Evolutionary conservation across 2,113 vertebrate species (phyloP).

Genomic region (Zosterops pallidus): DNA sequence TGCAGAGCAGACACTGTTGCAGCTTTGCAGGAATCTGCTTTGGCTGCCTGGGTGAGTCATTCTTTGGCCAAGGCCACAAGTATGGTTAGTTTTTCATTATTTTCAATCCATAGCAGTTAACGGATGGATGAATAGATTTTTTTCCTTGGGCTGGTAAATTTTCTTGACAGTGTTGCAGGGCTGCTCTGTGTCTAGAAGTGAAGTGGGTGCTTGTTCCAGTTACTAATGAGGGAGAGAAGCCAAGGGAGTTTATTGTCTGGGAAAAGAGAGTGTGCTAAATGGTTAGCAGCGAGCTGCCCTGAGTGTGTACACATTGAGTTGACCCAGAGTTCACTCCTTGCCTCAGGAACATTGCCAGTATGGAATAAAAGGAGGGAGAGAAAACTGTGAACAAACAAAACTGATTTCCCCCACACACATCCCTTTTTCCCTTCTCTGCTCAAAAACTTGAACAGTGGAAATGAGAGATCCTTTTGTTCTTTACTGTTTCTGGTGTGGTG

Average conservation of each 20-base stretch:
- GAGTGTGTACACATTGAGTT: conserved; percentile 24
- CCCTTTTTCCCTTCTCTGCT: neutral
- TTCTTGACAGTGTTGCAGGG: conserved; percentile 41
- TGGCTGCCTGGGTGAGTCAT: conserved; percentile 41
- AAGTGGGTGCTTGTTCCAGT: conserved; percentile 51
- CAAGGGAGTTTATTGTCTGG: conserved; percentile 8
- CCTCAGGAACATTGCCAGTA: neutral
- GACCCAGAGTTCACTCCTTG: neutral
- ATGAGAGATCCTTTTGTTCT: neutral
- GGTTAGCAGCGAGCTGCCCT: neutral
- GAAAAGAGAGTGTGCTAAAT: neutral
- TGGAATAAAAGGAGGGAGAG: conserved; percentile 3
- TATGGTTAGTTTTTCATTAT: conserved; percentile 28
- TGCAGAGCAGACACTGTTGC: neutral
- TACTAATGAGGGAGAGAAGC: conserved; percentile 37
- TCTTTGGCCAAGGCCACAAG: neutral
- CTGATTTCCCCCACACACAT: accelerated
- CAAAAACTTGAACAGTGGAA: neutral
- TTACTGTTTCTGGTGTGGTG: neutral
- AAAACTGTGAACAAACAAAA: conserved; percentile 4
- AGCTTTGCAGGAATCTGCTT: conserved; percentile 23
- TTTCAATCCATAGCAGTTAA: conserved; percentile 33
- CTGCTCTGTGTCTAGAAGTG: conserved; percentile 23
- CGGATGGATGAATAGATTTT: conserved; percentile 19
- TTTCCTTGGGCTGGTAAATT: conserved; percentile 28